Evolutionary conservation across 2,113 vertebrate species (phyloP).

Genomic region (Lepisosteus osseus): DNA sequence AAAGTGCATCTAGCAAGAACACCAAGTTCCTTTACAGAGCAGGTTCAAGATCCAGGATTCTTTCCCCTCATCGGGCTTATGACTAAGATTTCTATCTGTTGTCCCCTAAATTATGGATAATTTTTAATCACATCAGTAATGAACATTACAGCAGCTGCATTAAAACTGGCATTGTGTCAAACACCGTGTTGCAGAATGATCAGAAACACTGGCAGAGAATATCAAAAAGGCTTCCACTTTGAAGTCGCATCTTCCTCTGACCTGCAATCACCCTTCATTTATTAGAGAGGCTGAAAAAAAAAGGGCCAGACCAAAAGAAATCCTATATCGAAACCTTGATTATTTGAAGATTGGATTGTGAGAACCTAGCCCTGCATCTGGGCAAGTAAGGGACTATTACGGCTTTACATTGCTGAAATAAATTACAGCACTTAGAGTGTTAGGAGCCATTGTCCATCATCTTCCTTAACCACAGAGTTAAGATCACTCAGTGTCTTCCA

Average conservation of each 20-base stretch:
- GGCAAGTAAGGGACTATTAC: background rate
- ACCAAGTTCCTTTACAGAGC: background rate
- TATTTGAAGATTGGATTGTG: background rate
- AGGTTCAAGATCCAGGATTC: background rate
- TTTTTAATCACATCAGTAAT: conserved; percentile 70
- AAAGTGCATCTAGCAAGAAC: background rate
- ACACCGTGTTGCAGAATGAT: conserved; percentile 64
- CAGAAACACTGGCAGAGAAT: conserved; percentile 54
- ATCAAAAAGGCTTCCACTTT: conserved; percentile 29
- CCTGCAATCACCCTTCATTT: conserved; percentile 11
- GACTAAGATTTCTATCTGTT: conserved; percentile 42
- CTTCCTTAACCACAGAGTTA: background rate
- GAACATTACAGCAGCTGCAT: conserved; percentile 65
- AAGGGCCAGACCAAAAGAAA: background rate
- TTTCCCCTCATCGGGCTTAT: conserved; percentile 41
- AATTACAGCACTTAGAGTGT: background rate
- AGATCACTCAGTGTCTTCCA: background rate
- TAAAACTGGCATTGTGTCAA: conserved; percentile 73
- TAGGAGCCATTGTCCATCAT: background rate
- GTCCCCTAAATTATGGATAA: conserved; percentile 62
- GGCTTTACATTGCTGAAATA: background rate
- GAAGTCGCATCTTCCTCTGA: conserved; percentile 5
- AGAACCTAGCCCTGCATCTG: background rate
- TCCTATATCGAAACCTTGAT: background rate
- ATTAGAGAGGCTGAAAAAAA: background rate